Conservation (phyloP, 2,888 invertebrate genomes). For the Eubasilissa splendida region DNA sequence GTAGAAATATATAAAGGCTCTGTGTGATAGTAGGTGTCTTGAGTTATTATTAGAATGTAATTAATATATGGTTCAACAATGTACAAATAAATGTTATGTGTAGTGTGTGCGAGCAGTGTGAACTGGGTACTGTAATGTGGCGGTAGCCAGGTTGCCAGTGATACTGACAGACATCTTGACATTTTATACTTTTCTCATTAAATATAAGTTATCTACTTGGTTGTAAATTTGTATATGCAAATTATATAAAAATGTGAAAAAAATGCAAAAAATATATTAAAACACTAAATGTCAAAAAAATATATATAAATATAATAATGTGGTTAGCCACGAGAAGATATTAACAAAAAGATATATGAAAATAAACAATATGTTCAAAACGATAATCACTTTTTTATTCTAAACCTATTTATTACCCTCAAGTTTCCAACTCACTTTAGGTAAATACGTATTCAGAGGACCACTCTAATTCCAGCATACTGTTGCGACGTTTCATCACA, state of each 20-base stretch:
- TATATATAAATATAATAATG: conserved; percentile 43
- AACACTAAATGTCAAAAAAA: conserved; percentile 56
- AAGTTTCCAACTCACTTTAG: not conserved
- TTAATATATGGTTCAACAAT: conserved; percentile 51
- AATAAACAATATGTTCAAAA: conserved; percentile 42
- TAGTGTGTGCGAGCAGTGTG: conserved; percentile 39
- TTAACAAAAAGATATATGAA: conserved; percentile 54
- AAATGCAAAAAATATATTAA: conserved; percentile 49
- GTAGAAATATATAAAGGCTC: conserved; percentile 50
- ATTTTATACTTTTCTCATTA: conserved; percentile 58
- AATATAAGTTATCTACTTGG: conserved; percentile 47
- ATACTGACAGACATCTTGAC: conserved; percentile 46
- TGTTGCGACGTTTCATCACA: no score
- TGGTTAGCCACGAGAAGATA: conserved; percentile 47
- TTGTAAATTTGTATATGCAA: conserved; percentile 44
- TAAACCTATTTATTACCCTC: not conserved
- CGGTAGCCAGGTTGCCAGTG: conserved; percentile 18
- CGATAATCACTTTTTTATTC: not conserved
- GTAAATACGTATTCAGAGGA: not conserved
- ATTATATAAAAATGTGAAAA: conserved; percentile 52
- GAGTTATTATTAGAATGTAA: conserved; percentile 41
- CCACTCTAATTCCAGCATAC: no score
- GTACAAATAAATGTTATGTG: conserved; percentile 54
- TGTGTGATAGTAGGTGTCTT: conserved; percentile 58
- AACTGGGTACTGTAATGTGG: conserved; percentile 11